phyloP scores from a whole-genome alignment of 2,113 vertebrate genomes.

The Leucosticte australis region DNA sequence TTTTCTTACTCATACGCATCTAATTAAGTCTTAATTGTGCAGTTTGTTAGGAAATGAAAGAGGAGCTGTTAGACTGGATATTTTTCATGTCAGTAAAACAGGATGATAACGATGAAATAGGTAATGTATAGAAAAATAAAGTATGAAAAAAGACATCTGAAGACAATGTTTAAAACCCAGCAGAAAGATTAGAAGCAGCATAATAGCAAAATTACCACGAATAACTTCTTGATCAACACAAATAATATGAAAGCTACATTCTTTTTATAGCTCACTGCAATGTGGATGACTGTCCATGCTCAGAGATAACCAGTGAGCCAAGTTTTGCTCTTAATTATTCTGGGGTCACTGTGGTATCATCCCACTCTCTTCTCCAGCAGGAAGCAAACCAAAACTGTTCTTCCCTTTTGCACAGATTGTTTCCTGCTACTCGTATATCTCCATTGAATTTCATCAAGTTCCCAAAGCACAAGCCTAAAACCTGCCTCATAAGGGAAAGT shows the following conservation, averaged over 20 bases:
- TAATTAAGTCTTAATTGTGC: slow-evolving; percentile 75
- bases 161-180: slow-evolving; percentile 7
- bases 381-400: background rate
- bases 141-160: background rate
- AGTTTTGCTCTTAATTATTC: background rate
- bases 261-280: background rate
- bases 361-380: background rate
- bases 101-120: background rate
- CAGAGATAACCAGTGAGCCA: background rate
- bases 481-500: fast-evolving
- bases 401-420: background rate
- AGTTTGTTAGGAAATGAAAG: slow-evolving; percentile 60
- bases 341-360: fast-evolving
- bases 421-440: fast-evolving
- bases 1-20: slow-evolving; percentile 57
- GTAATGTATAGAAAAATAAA: slow-evolving; percentile 1
- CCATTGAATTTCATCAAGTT: background rate
- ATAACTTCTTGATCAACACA: background rate
- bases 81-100: slow-evolving; percentile 48
- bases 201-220: slow-evolving; percentile 8
- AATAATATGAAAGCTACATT: background rate
- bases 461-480: background rate
- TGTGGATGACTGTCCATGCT: background rate
- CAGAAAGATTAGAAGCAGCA: background rate
- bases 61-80: slow-evolving; percentile 40